Evolutionary conservation across 1,140 invertebrate genomes (phyloP), one percentile per base, ranked within the genome.

Genomic region (Oreohelix idahoensis): DNA sequence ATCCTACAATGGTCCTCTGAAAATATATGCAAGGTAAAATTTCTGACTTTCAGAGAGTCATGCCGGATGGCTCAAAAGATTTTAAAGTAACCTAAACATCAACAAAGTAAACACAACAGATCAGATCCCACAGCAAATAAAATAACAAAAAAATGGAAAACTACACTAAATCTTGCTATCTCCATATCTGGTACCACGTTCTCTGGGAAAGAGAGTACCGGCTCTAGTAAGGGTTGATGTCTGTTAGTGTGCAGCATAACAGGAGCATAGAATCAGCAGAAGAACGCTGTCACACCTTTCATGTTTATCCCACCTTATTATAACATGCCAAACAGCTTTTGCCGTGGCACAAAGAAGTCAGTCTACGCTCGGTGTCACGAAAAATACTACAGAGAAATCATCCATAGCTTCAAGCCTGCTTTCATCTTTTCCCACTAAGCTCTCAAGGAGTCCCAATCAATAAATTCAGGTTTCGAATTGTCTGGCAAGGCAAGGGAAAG

Each of bases 401-500:
- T n/a, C n/a, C n/a, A n/a, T n/a, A n/a, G n/a, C n/a, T n/a, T n/a
- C 42, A 45, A 8, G 42, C 42, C 5, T 15, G 15, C 42, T 45
- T 45, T 45, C 42, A 8, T 15, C 42, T 45, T 45, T 45, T 15
- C 42, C 42, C 42, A 45, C 42, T 45, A 45, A 45, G 15, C 15
- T n/a, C n/a, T n/a, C n/a, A n/a, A n/a, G n/a, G n/a, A n/a, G n/a
- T n/a, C n/a, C n/a, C n/a, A 15, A 45, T 45, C 42, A 8, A 45
- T 15, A 45, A 45, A 45, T 5, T 45, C 15, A 45, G 42, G 42
- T 45, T 45, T 45, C 42, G 5, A 15, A 45, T 15, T 45, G 42
- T 39, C 1, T 71, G 79, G 69, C 66, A 80, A 80, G 79, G 79
- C 79, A 80, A 70, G 63, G 78, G 78, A 70, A 53, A 73, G 66